Evolutionary conservation across 2,113 vertebrate genomes (phyloP), one percentile per base, ranked within the genome.

Genomic region (Colinus virginianus): DNA sequence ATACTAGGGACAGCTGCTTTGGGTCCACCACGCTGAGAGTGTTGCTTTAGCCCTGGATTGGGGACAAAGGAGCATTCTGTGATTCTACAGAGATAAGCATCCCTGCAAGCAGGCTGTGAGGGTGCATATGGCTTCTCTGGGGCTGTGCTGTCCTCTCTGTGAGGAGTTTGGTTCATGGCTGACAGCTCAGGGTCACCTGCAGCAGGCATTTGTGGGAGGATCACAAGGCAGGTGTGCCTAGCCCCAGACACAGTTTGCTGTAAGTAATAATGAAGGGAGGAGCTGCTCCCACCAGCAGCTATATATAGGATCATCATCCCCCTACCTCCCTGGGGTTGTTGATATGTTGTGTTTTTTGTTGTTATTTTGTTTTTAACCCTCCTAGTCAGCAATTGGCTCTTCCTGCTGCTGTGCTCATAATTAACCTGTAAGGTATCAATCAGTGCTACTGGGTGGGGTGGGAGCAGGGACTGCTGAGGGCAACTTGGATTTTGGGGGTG

Each of bases 151-250:
- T 32, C 36, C 28, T 1, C 3, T 34, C 28, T 40, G 1, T 0
- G 3, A 16, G 19, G 7, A 1, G 6, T 34, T 75, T 61, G 18
- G 22, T n/a, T 9, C 13, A 3, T 2, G 3, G 19, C 63, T 51
- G 17, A 70, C 42, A 4, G 55, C 55, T n/a, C 67, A 58, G 32
- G 53, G 10, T 66, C n/a, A 62, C 28, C 30, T 55, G 16, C 7
- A 17, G 0, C 2, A 22, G 38, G 56, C 5, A 13, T 71, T 75
- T 62, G 7, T 64, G 45, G 45, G 48, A 62, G 70, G 36, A 90
- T 53, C 26, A 15, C 40, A 9, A 25, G 48, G 53, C 0, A 0
- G 32, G 13, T 1, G 16, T 25, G 26, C 0, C 0, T 11, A 6
- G 36, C 20, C 14, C 67, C 14, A 59, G 7, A 59, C 6, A 4